These are phyloP conservation scores for Aspidiotus rigidus DNA, from an alignment of 2,888 invertebrate species.

Conservation along the genomic window DNA sequence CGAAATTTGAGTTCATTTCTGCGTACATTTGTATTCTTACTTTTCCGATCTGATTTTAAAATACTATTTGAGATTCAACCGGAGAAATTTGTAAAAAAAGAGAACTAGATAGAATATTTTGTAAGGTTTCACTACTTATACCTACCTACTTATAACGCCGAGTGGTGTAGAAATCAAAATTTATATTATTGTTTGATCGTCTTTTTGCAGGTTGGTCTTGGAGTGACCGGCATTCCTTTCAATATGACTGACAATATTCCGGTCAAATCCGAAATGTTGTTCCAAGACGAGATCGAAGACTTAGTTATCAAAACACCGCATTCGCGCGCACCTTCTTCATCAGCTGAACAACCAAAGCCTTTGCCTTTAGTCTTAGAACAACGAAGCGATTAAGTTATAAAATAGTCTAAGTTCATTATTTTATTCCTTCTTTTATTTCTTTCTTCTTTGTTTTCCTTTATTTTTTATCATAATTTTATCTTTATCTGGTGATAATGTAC, in stretches of 20 bases:
- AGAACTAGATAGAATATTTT: too few relatives aligned
- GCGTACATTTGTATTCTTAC: too few relatives aligned
- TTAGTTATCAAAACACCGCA: conserved; percentile 51
- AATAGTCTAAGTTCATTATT: not conserved
- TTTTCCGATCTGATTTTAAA: too few relatives aligned
- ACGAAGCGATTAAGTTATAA: conserved; percentile 37
- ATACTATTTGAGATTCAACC: too few relatives aligned
- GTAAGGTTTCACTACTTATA: too few relatives aligned
- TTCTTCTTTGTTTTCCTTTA: not conserved
- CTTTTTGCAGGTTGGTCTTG: conserved; percentile 46
- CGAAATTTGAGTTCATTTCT: too few relatives aligned
- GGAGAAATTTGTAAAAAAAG: too few relatives aligned
- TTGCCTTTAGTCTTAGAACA: conserved; percentile 39
- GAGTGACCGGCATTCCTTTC: conserved; percentile 56
- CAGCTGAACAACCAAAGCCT: conserved; percentile 36
- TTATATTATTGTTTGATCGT: too few relatives aligned
- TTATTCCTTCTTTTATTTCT: conserved; percentile 6
- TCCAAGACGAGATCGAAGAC: conserved; percentile 56
- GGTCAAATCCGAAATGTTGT: conserved; percentile 52
- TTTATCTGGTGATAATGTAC: too few relatives aligned
- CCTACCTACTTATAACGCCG: too few relatives aligned
- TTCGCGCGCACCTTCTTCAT: conserved; percentile 34
- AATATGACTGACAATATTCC: conserved; percentile 58
- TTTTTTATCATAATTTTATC: too few relatives aligned
- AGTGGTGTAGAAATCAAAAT: too few relatives aligned